Evolutionary conservation across 2,888 invertebrate species (phyloP).

Genomic region (Acleris literana): DNA sequence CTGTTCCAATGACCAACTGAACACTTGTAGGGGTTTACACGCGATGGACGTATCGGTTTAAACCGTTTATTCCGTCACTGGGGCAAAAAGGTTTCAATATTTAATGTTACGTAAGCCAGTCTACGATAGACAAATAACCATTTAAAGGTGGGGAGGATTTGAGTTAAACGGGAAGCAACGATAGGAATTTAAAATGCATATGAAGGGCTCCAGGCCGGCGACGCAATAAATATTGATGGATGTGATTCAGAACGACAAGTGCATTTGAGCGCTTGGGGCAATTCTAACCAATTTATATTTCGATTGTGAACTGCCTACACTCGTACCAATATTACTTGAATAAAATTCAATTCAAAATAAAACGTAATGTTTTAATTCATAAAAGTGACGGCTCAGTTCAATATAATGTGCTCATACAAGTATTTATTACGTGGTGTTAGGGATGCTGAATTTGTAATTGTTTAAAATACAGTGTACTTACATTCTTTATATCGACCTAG

Average conservation of each 20-base stretch:
- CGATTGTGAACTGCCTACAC: conserved; percentile 47
- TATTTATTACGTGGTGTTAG: no score
- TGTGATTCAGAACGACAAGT: conserved; percentile 47
- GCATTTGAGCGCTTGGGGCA: conserved; percentile 48
- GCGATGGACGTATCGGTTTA: conserved; percentile 28
- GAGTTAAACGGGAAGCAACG: conserved; percentile 11
- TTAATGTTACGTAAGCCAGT: not conserved
- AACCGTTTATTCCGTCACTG: conserved; percentile 21
- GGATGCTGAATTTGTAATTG: no score
- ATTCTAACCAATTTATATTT: conserved; percentile 62
- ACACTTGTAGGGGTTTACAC: conserved; percentile 30
- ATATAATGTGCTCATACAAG: no score
- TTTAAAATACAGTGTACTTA: no score
- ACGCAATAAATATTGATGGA: conserved; percentile 53
- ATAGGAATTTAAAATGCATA: conserved; percentile 7
- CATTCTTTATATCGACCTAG: no score
- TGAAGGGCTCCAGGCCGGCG: conserved; percentile 29
- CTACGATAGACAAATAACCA: not conserved
- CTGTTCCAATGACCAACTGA: conserved; percentile 18
- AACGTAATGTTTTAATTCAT: no score
- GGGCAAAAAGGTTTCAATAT: conserved; percentile 11
- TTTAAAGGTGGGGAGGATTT: not conserved
- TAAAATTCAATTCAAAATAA: conserved; percentile 48
- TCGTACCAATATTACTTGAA: conserved; percentile 45
- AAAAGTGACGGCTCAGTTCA: no score